Evolutionary conservation across 1,140 invertebrate genomes (phyloP).

Genomic region (Neodiprion virginianus): DNA sequence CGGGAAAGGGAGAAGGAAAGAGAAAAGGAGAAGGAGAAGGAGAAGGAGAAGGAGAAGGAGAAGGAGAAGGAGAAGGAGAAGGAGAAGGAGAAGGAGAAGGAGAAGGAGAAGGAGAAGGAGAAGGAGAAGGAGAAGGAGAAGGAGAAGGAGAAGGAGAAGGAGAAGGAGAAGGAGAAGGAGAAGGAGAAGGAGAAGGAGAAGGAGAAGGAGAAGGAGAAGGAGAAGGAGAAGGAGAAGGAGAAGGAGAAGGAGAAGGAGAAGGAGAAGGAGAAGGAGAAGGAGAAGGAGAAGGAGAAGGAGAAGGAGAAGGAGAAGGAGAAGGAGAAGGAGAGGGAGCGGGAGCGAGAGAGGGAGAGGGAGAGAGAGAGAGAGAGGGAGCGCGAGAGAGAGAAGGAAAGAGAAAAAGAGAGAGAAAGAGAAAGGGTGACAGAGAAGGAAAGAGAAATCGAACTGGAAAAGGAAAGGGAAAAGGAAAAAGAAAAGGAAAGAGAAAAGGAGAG

Average conservation of each 20-base stretch:
- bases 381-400: not conserved
- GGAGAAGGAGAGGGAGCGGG: conserved; percentile 30
- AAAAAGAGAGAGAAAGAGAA: conserved; percentile 24
- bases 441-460: conserved; percentile 24
- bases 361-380: conserved; percentile 6
- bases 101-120: not conserved
- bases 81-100: not conserved
- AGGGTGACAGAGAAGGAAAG: conserved; percentile 25
- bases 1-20: conserved; percentile 25
- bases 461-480: conserved; percentile 24
- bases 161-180: conserved; percentile 31
- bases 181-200: conserved; percentile 23
- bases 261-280: conserved; percentile 25
- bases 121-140: not conserved
- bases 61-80: conserved; percentile 6
- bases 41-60: not conserved
- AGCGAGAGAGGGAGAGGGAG: conserved; percentile 27
- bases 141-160: not conserved
- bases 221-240: conserved; percentile 18
- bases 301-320: conserved; percentile 18
- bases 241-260: conserved; percentile 21
- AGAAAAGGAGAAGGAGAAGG: conserved; percentile 21
- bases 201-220: conserved; percentile 25
- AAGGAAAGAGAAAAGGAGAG: conserved; percentile 8
- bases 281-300: conserved; percentile 18